A percentile compares a stretch with the other conserved stretches of the same genome.
These are phyloP conservation scores for Sebastes trivittatus DNA, from an alignment of 2,797 vertebrate genomes.

Conservation along the genomic window DNA sequence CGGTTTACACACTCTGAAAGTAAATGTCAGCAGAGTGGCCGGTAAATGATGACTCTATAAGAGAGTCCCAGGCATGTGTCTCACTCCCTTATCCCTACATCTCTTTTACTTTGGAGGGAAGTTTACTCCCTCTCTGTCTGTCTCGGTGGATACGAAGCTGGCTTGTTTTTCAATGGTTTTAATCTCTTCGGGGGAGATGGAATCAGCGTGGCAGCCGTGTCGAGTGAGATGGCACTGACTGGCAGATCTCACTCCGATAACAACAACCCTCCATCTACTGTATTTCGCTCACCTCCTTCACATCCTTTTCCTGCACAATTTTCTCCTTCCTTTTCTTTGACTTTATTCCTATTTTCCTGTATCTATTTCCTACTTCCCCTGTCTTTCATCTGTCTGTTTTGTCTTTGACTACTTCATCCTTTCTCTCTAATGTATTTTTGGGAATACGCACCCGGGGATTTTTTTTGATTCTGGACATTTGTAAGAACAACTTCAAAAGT, in stretches of 20 bases:
- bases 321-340: constrained; percentile 42
- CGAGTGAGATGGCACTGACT: constrained; percentile 64
- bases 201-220: constrained; percentile 62
- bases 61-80: constrained; percentile 42
- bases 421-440: constrained; percentile 37
- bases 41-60: constrained; percentile 70
- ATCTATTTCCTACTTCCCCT: constrained; percentile 33
- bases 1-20: constrained; percentile 23
- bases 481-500: constrained; percentile 40
- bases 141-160: constrained; percentile 43
- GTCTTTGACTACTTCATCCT: constrained; percentile 22
- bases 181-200: constrained; percentile 64
- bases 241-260: constrained; percentile 73
- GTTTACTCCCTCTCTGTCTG: constrained; percentile 58
- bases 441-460: constrained; percentile 20
- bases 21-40: constrained; percentile 59
- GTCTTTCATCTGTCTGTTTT: constrained; percentile 43
- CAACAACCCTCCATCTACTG: constrained; percentile 30
- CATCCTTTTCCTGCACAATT: constrained; percentile 26
- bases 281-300: background rate
- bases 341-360: constrained; percentile 25
- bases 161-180: constrained; percentile 61
- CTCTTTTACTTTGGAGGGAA: constrained; percentile 61
- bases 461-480: constrained; percentile 43
- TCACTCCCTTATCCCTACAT: constrained; percentile 53